These are phyloP conservation scores for Xenentodon cancila DNA, from an alignment of 2,797 vertebrate species.

Conservation along the genomic window DNA sequence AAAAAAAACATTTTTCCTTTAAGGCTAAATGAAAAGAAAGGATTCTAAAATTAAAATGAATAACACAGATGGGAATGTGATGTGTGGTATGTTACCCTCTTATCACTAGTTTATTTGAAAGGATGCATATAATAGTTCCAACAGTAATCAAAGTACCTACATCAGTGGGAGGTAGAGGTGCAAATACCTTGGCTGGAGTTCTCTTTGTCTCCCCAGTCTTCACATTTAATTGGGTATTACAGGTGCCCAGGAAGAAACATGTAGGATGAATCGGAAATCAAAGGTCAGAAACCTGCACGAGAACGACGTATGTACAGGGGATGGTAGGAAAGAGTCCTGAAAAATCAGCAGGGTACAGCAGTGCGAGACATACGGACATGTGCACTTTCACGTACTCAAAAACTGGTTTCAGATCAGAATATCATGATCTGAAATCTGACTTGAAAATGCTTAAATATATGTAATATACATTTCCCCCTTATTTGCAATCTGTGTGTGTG, in stretches of 20 bases:
- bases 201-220: slow-evolving; percentile 47
- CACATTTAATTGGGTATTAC: slow-evolving; percentile 78
- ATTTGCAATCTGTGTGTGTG: neutral
- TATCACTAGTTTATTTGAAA: too few species aligned
- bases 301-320: slow-evolving; percentile 66
- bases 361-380: slow-evolving; percentile 4
- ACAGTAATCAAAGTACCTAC: slow-evolving; percentile 44
- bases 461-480: neutral
- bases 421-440: neutral
- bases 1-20: too few species aligned
- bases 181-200: slow-evolving; percentile 58
- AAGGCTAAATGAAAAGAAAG: neutral
- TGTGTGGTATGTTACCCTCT: too few species aligned
- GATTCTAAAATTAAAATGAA: too few species aligned
- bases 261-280: slow-evolving; percentile 71
- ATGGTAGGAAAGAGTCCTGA: slow-evolving; percentile 27
- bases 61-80: too few species aligned
- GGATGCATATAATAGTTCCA: neutral
- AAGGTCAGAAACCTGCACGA: slow-evolving; percentile 68
- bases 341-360: slow-evolving; percentile 29
- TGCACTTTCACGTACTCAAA: slow-evolving; percentile 4
- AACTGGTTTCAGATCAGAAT: slow-evolving; percentile 12
- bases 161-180: slow-evolving; percentile 65
- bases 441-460: neutral
- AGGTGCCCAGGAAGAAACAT: slow-evolving; percentile 59